Evolutionary conservation across 2,888 invertebrate genomes (phyloP), one percentile per base, ranked within the genome.

Genomic region (Agrilus cyanescens): DNA sequence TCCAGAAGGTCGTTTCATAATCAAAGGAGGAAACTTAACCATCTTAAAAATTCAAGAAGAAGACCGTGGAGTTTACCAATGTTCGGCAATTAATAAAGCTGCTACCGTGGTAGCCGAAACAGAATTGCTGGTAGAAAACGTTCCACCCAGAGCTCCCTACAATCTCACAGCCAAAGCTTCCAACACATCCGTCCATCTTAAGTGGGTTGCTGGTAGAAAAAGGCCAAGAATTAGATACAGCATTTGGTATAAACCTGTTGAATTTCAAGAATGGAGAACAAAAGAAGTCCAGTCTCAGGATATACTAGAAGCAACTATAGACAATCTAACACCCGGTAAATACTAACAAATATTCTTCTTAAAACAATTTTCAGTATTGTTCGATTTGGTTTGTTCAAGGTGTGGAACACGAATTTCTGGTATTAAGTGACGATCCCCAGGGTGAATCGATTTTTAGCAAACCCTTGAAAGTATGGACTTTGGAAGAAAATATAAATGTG

Each of bases 371-470:
- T 39, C 3, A 16, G 8, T n/a, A 36, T 30, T 25, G 25, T 4
- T 20, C 37, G 12, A 12, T 15, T 25, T 43, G 14, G 38, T 37
- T 38, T 18, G 33, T 50, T 57, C 32, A 38, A 65, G 66, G 69
- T 47, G 75, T 82, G 15, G 80, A 83, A 59, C 94, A 94, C 66
- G 91, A 94, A 67, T 80, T 95, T 60, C 88, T 90, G 76, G 85
- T 95, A 37, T 74, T 90, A 38, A 82, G 90, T 53, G 84, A 87
- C 63, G 91, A 94, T 65, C 77, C 82, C 57, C 73, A 79, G 46
- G 91, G 91, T 6, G 89, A 91, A 57, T 91, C 93, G 16, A 80
- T 90, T 69, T 90, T 89, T 61, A 93, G 93, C 66, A 86, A 87
- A 63, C 76, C 85, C 10, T 72, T 90, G 25, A 75, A 77, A 54